phyloP scores from a whole-genome alignment of 2,797 vertebrate genomes.

The Neopelma chrysocephalum region DNA sequence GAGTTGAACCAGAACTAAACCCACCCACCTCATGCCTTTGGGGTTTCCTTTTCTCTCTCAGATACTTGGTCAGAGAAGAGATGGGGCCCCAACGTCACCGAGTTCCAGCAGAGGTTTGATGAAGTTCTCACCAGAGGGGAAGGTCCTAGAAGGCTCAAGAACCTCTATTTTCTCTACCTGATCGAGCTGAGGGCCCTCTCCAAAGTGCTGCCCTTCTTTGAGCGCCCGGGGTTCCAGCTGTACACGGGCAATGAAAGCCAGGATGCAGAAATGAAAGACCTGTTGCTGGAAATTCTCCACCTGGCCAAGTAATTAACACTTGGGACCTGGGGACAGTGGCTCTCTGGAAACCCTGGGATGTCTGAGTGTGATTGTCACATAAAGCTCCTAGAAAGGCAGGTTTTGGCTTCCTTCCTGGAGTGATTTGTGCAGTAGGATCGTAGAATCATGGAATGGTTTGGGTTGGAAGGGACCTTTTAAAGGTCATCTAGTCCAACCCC shows the following conservation, averaged over 20 bases:
- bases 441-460: background rate
- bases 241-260: conserved; percentile 83
- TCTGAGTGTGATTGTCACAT: background rate
- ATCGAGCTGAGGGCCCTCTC: conserved; percentile 91
- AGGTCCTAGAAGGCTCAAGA: conserved; percentile 89
- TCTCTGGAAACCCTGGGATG: background rate
- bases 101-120: conserved; percentile 92
- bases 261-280: conserved; percentile 80
- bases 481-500: background rate
- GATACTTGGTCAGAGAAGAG: conserved; percentile 88
- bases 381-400: background rate
- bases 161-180: conserved; percentile 93
- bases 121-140: conserved; percentile 86
- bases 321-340: background rate
- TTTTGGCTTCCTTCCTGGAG: background rate
- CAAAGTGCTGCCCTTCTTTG: conserved; percentile 89
- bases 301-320: conserved; percentile 83
- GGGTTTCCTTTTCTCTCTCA: conserved; percentile 39
- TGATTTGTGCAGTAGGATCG: background rate
- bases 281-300: conserved; percentile 85
- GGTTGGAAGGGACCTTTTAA: background rate
- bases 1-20: background rate
- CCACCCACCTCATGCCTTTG: rapidly evolving
- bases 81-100: conserved; percentile 89
- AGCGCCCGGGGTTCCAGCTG: conserved; percentile 81